Evolutionary conservation across 2,797 vertebrate genomes (phyloP).

Genomic region (Champsocephalus esox): DNA sequence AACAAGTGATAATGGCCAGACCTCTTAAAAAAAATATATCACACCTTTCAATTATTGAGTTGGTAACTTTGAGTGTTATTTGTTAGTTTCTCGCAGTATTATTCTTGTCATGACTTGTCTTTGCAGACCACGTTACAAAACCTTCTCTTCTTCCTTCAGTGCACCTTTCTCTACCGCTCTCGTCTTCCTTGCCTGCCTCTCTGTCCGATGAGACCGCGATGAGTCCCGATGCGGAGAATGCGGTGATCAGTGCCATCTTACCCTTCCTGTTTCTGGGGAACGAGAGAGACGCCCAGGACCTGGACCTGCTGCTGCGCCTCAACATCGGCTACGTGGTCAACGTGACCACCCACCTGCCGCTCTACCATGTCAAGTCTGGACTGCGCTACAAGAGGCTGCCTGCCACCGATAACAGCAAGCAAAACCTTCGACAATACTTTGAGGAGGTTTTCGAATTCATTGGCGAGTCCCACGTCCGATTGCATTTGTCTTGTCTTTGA

Average conservation of each 20-base stretch:
- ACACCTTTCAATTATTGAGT: slow-evolving; percentile 20
- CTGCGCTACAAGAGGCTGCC: slow-evolving; percentile 90
- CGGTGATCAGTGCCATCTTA: slow-evolving; percentile 88
- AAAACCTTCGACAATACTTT: slow-evolving; percentile 92
- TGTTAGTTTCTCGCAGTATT: not conserved
- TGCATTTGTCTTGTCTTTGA: not conserved
- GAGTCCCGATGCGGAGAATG: slow-evolving; percentile 90
- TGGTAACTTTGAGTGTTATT: not conserved
- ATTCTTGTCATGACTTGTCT: not conserved
- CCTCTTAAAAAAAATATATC: not conserved
- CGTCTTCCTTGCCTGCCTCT: slow-evolving; percentile 85
- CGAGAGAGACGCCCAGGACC: slow-evolving; percentile 89
- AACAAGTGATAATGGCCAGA: not conserved
- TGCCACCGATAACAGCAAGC: slow-evolving; percentile 91
- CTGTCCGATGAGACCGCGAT: slow-evolving; percentile 85
- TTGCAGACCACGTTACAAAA: not conserved
- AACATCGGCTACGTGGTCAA: slow-evolving; percentile 90
- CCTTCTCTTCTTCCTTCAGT: slow-evolving; percentile 61
- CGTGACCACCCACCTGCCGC: slow-evolving; percentile 90
- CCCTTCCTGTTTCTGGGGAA: slow-evolving; percentile 91
- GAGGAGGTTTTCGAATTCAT: slow-evolving; percentile 93
- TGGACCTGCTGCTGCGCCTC: slow-evolving; percentile 85
- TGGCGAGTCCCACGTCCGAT: slow-evolving; percentile 74
- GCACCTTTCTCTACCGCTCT: slow-evolving; percentile 85
- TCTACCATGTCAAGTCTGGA: slow-evolving; percentile 87